phyloP scores from a whole-genome alignment of 2,113 vertebrate species.

The Heterotis niloticus region DNA sequence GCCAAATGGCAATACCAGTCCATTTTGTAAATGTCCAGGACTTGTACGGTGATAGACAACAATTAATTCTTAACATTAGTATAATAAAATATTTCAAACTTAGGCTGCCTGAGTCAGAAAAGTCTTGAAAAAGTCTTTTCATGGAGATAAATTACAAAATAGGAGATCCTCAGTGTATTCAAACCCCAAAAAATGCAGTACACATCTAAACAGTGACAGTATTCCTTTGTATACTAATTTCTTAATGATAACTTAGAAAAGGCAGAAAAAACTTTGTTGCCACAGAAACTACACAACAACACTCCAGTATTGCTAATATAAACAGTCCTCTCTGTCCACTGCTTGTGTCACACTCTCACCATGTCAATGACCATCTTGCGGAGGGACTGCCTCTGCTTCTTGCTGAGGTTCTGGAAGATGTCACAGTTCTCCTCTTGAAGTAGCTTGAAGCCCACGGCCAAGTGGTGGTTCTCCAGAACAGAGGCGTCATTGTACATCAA shows the following conservation, averaged over 20 bases:
- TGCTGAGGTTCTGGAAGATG: conserved; percentile 83
- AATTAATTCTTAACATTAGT: neutral
- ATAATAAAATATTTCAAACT: neutral
- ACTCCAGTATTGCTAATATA: too few species aligned
- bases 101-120: neutral
- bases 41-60: neutral
- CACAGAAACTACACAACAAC: too few species aligned
- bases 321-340: neutral
- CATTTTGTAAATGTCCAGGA: neutral
- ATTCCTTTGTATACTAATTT: too few species aligned
- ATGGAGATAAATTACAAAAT: too few species aligned
- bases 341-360: conserved; percentile 57
- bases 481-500: conserved; percentile 89
- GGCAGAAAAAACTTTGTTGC: too few species aligned
- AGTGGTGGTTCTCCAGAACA: conserved; percentile 87
- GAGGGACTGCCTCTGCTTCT: conserved; percentile 78
- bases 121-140: neutral
- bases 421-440: conserved; percentile 87
- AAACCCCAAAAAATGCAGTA: too few species aligned
- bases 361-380: conserved; percentile 89
- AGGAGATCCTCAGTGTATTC: too few species aligned
- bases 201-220: too few species aligned
- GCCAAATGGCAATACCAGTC: neutral
- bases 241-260: too few species aligned
- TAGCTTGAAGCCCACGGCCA: conserved; percentile 87